Evolutionary conservation across 2,888 invertebrate species (phyloP), one percentile per base, ranked within the genome.

Genomic region (Lathronympha strigana): DNA sequence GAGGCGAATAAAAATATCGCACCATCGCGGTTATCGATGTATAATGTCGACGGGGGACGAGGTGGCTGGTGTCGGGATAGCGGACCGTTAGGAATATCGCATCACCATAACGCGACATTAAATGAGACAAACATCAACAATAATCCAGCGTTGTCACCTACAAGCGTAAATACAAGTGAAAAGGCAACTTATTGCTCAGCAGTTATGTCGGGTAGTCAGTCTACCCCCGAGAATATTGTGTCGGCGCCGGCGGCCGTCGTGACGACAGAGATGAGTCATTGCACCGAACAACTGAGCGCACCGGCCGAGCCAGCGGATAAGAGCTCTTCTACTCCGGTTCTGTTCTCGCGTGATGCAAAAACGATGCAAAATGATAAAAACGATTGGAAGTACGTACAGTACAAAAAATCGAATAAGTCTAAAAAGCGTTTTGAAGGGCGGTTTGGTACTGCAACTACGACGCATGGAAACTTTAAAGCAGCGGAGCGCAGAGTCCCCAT

Each of bases 21-120:
- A 45, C 45, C 19, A 21, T 17, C 45, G 45, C 19, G 45, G 8
- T 45, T 45, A 2, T 45, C 45, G 19, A 45, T 45, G 13, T 45
- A 21, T 45, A 45, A 19, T 17, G 45, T n/a, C 21, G 21, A 45
- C 19, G 17, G 8, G 5, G 6, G 31, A 50, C 45, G 45, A 33
- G 45, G 43, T 21, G 50, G 15, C 5, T 17, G 38, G 38, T 61
- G 17, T 33, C n/a, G 31, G 11, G 63, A 63, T 28, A 63, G 63
- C 33, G 67, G 63, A 6, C 67, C 67, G 1, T 49, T 63, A 11
- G 67, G 63, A n/a, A n/a, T n/a, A n/a, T n/a, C 8, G 25, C 55
- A 31, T 36, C 60, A n/a, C 1, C 36, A n/a, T 23, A 25, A 15
- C 21, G 36, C 33, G 19, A 28, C 13, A 50, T 23, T n/a, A 25